Evolutionary conservation across 2,888 invertebrate genomes (phyloP), one percentile per base, ranked within the genome.

Genomic region (Tryphoninae sp.): DNA sequence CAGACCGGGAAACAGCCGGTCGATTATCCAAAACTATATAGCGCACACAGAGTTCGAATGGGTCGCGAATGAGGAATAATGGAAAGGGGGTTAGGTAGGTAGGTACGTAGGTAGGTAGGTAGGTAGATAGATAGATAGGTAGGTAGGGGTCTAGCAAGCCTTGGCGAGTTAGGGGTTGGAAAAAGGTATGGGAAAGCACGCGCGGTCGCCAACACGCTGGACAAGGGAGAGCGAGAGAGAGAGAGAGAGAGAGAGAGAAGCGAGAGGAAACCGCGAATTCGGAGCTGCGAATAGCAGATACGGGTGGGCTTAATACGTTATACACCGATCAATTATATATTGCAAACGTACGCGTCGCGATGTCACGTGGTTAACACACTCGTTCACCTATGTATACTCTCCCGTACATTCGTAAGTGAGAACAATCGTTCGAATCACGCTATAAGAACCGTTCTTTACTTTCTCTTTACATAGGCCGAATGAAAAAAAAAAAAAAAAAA

Each of bases 281-380:
- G 85, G 84, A 83, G 85, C 89, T 88, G 86, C 85, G 85, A 87
- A 84, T 68, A 87, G 85, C 87, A 88, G 89, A 89, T 90, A 90
- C 88, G 89, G 87, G 62, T 84, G 68, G 61, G 76, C 75, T 72
- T 76, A 71, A 75, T 82, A 67, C 82, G 86, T 88, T 88, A 87
- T 87, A 86, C 87, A 72, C 82, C 86, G 86, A 86, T 87, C 90
- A 89, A 90, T 90, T 89, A 89, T 75, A 74, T 65, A 65, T 89
- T 86, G 86, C 86, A 33, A 86, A 86, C 85, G 86, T 84, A 85
- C 85, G 80, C 83, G 85, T 84, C 85, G 84, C 86, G 86, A 87
- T 85, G 87, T 89, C 86, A 87, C 86, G 87, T 69, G 72, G 49
- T 72, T 33, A 51, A 72, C 40, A 40, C 61, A 45, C 33, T 33